Base-by-base conservation (phyloP, 2,888 invertebrate genomes). In the Pherbina coryleti region DNA sequence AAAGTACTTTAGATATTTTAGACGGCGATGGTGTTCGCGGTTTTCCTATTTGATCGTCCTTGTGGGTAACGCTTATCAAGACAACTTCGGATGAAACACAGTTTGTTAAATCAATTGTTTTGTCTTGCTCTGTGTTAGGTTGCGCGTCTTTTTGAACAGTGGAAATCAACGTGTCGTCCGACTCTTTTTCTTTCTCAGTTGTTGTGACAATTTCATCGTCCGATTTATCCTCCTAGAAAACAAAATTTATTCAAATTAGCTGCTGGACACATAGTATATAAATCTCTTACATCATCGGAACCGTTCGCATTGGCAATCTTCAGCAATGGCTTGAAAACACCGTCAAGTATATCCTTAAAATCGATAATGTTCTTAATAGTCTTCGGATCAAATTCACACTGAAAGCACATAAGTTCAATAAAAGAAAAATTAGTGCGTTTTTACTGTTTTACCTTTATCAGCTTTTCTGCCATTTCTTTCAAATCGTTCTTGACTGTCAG, bases 311-410 rank as follows among this genome's bases (percentile, higher is more conserved):
- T 76, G 31, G 17, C 51, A 49, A 67, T 74, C 22, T 79, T 79
- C 9, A 74, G 37, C 0, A 85, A 80, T 14, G 88, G 87, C 66
- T 83, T 83, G 9, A 88, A 86, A 34, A 83, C 83, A 8, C 89
- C 89, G 72, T 89, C 86, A 0, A 89, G 75, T 81, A 89, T 78
- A 8, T 85, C 85, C 77, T 88, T 88, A 55, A 90, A 90, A 79
- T 85, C 84, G 4, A 81, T 80, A 44, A 90, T 83, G 51, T 81
- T 82, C 70, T 86, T 87, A n/a, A 84, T 78, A 25, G 85, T 85
- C 72, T 85, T 89, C 1, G 86, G 82, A 80, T 90, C 90, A 53
- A 89, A 82, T 31, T 89, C 88, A 77, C 84, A 83, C 89, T 89
- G 78, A n/a, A 81, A 83, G 19, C 1, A 62, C 9, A 60, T 19